A percentile compares a stretch with the other conserved stretches of the same genome.
Conservation (phyloP, 2,888 invertebrate genomes). For the Falcaria lacertinaria region DNA sequence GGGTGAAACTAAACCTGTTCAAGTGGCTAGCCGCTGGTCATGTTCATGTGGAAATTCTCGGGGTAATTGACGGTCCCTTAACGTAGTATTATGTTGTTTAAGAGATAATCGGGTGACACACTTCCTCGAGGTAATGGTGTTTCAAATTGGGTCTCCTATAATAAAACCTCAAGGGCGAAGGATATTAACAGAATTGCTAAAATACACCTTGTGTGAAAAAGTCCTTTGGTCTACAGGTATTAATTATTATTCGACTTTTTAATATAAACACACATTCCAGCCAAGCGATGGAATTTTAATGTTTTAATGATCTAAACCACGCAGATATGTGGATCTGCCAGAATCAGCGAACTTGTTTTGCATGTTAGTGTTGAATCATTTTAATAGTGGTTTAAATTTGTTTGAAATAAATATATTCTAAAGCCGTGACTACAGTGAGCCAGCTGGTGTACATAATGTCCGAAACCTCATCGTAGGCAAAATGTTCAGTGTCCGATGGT, state of each 20-base stretch:
- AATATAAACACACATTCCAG: neutral
- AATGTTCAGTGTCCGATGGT: conserved; percentile 42
- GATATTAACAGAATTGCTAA: neutral
- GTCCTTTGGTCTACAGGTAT: neutral
- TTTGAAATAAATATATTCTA: neutral
- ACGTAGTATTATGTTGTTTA: conserved; percentile 36
- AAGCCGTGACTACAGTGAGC: conserved; percentile 2
- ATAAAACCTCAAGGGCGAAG: neutral
- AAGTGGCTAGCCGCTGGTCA: conserved; percentile 29
- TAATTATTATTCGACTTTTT: neutral
- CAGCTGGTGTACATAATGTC: conserved; percentile 15
- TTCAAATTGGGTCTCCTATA: conserved; percentile 9
- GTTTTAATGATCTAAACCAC: neutral
- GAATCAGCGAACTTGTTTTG: neutral
- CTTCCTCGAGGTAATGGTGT: conserved; percentile 17
- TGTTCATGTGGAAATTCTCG: conserved; percentile 37
- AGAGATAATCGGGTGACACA: conserved; percentile 22
- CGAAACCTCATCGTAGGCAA: conserved; percentile 34
- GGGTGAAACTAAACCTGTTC: conserved; percentile 47
- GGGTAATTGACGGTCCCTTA: conserved; percentile 26
- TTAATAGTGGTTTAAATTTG: neutral
- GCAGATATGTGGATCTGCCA: neutral
- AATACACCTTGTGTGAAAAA: neutral
- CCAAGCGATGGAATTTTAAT: neutral
- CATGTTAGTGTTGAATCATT: neutral